Percentiles rank a stretch among this genome's conserved stretches.
Evolutionary conservation across 2,888 invertebrate genomes (phyloP).

Genomic region (Drosophila kambysellisi): DNA sequence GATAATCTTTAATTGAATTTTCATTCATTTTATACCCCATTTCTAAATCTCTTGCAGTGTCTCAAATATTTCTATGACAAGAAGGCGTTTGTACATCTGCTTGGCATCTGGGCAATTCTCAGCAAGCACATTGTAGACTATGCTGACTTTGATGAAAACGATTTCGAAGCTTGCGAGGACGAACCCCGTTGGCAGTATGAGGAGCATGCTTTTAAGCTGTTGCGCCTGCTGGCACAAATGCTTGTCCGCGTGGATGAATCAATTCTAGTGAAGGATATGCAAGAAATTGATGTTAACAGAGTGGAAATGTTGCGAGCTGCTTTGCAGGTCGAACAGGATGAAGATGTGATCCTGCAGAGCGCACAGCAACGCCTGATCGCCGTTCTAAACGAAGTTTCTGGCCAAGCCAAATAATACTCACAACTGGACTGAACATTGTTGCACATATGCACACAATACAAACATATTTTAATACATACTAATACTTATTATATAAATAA

Average conservation of each 20-base stretch:
- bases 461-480: conserved; percentile 22
- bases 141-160: conserved; percentile 48
- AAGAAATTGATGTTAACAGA: conserved; percentile 44
- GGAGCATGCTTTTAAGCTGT: conserved; percentile 58
- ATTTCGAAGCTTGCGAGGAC: conserved; percentile 73
- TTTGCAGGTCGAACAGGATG: conserved; percentile 47
- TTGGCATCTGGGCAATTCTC: conserved; percentile 78
- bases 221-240: conserved; percentile 61
- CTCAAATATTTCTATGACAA: conserved; percentile 82
- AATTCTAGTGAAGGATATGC: conserved; percentile 39
- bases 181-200: conserved; percentile 69
- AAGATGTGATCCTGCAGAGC: conserved; percentile 55
- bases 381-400: conserved; percentile 51
- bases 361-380: conserved; percentile 53
- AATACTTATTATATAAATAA: conserved; percentile 26
- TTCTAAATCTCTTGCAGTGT: conserved; percentile 63
- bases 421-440: conserved; percentile 71
- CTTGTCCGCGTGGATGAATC: conserved; percentile 30
- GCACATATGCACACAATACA: conserved; percentile 47
- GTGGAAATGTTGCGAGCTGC: conserved; percentile 48
- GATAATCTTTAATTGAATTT: neutral
- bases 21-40: neutral
- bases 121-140: conserved; percentile 54
- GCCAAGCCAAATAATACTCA: conserved; percentile 67
- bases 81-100: conserved; percentile 76